Percentiles rank a stretch among this genome's conserved stretches.
Conservation (phyloP, 1,140 invertebrate species). For the Thrips palmi region DNA sequence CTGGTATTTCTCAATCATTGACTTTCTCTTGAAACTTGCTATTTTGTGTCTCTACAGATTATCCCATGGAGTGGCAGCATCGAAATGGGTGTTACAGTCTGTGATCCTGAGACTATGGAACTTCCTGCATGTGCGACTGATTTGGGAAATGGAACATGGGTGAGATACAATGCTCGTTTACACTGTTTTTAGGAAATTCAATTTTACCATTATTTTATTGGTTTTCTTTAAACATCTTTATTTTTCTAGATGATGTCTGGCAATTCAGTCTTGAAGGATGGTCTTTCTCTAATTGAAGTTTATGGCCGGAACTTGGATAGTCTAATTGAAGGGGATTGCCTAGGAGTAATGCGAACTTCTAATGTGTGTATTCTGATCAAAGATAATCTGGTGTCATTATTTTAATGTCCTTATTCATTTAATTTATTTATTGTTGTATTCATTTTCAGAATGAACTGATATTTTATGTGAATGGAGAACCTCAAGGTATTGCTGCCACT, state of each 20-base stretch:
- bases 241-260: conserved; percentile 57
- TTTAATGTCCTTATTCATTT: conserved; percentile 8
- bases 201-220: conserved; percentile 11
- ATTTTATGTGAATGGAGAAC: conserved; percentile 76
- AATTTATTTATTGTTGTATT: conserved; percentile 8
- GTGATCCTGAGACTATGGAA: conserved; percentile 61
- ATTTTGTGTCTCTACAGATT: conserved; percentile 29
- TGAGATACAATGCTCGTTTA: conserved; percentile 21
- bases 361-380: conserved; percentile 30
- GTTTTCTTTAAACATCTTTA: conserved; percentile 12
- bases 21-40: neutral
- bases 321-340: conserved; percentile 63
- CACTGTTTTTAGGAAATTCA: conserved; percentile 1
- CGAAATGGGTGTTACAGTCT: conserved; percentile 77
- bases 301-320: conserved; percentile 73
- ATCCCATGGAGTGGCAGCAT: conserved; percentile 78
- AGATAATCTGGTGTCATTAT: neutral
- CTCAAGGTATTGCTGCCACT: conserved; percentile 66
- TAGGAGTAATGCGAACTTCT: conserved; percentile 64
- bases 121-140: conserved; percentile 69
- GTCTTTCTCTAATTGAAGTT: conserved; percentile 50
- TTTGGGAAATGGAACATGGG: conserved; percentile 70
- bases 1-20: neutral
- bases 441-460: conserved; percentile 53
- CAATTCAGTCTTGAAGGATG: conserved; percentile 66